Percentiles rank a stretch among this genome's conserved stretches.
Conservation (phyloP, 2,888 invertebrate species). For the Rugalucina vietnamica region DNA sequence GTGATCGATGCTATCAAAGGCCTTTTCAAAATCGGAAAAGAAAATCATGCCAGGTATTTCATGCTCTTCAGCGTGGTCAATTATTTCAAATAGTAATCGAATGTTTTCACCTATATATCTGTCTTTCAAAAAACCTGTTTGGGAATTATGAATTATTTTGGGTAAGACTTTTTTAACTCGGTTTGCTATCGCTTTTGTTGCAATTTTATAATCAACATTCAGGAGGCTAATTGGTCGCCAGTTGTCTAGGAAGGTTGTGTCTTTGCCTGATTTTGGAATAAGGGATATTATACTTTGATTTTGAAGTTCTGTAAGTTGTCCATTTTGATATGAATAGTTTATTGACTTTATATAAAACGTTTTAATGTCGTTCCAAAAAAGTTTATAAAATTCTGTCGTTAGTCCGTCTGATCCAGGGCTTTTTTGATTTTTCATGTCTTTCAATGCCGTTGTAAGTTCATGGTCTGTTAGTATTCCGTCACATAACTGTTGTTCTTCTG, state of each 20-base stretch:
- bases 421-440: background rate
- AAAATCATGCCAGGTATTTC: background rate
- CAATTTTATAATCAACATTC: no score
- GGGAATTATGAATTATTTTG: background rate
- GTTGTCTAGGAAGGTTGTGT: background rate
- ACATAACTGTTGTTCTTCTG: background rate
- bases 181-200: no score
- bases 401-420: background rate
- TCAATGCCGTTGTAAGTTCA: background rate
- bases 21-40: background rate
- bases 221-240: no score
- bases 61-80: background rate
- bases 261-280: no score
- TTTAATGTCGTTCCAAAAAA: background rate
- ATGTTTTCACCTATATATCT: no score
- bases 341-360: background rate
- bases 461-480: background rate
- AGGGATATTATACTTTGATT: no score
- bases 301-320: no score
- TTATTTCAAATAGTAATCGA: no score
- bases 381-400: background rate
- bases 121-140: no score
- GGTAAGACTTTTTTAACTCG: background rate
- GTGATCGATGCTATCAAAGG: no score
- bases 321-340: no score